These are phyloP conservation scores for Mionectes olivaceus DNA, from an alignment of 2,797 vertebrate genomes.

Conservation along the genomic window DNA sequence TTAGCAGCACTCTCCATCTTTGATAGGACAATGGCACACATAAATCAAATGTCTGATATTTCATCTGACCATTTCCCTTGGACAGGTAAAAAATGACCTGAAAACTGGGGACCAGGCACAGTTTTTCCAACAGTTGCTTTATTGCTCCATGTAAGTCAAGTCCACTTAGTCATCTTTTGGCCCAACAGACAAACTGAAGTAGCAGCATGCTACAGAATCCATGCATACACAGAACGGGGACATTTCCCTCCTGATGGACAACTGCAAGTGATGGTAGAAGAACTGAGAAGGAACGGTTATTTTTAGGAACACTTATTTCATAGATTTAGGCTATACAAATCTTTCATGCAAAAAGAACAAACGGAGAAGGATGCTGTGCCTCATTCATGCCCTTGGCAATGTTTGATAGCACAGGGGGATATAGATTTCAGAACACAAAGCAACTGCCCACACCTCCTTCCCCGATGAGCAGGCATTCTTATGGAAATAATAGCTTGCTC, in stretches of 20 bases:
- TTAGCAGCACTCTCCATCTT: not conserved
- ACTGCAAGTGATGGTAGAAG: not conserved
- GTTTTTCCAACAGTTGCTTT: not conserved
- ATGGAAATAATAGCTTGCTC: constrained; percentile 25
- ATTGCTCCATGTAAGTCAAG: not conserved
- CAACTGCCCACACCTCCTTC: not conserved
- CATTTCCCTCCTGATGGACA: not conserved
- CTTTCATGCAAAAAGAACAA: constrained; percentile 3
- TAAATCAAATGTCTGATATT: not conserved
- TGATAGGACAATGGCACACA: not conserved
- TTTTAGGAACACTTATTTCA: constrained; percentile 36
- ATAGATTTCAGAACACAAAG: constrained; percentile 9
- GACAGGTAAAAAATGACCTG: not conserved
- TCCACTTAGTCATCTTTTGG: not conserved
- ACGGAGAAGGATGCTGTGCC: not conserved
- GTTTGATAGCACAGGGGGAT: constrained; percentile 20
- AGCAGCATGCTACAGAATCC: not conserved
- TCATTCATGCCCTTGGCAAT: not conserved
- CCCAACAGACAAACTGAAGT: not conserved
- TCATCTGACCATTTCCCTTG: not conserved
- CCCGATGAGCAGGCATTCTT: not conserved
- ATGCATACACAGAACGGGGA: not conserved
- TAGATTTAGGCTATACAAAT: not conserved
- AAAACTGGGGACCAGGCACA: not conserved
- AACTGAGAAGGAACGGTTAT: not conserved